These are phyloP conservation scores for Hyla sarda DNA, from an alignment of 2,113 vertebrate species.

Conservation along the genomic window DNA sequence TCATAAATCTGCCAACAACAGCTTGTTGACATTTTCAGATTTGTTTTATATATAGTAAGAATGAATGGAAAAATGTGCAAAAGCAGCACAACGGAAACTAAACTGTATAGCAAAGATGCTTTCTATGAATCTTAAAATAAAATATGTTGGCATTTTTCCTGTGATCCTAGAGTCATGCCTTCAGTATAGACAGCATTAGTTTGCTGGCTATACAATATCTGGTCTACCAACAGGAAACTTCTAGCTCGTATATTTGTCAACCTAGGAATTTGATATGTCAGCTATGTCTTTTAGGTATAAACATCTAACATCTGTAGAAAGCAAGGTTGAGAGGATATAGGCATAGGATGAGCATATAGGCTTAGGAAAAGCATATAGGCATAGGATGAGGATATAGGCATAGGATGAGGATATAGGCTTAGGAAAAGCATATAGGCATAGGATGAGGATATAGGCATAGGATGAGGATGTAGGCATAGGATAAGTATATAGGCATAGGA, in stretches of 20 bases:
- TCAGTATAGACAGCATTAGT: background rate
- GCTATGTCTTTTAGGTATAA: background rate
- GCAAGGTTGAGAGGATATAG: background rate
- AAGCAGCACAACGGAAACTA: background rate
- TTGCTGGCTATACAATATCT: background rate
- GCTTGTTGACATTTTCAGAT: background rate
- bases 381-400: too few relatives aligned
- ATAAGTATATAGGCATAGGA: too few relatives aligned
- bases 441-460: too few relatives aligned
- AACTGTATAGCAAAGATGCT: background rate
- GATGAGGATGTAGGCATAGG: too few relatives aligned
- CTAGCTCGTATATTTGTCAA: background rate
- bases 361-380: too few relatives aligned
- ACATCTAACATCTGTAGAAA: background rate
- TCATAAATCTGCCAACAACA: background rate
- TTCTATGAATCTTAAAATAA: background rate
- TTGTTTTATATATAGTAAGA: background rate
- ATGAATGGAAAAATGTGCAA: background rate
- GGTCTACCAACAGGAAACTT: background rate
- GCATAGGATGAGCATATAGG: background rate
- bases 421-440: too few relatives aligned
- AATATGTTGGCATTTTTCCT: background rate
- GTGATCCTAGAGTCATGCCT: background rate
- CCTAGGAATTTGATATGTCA: background rate
- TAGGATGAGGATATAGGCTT: too few relatives aligned